Conservation (phyloP, 2,113 vertebrate species). For the Amphiprion percula region DNA sequence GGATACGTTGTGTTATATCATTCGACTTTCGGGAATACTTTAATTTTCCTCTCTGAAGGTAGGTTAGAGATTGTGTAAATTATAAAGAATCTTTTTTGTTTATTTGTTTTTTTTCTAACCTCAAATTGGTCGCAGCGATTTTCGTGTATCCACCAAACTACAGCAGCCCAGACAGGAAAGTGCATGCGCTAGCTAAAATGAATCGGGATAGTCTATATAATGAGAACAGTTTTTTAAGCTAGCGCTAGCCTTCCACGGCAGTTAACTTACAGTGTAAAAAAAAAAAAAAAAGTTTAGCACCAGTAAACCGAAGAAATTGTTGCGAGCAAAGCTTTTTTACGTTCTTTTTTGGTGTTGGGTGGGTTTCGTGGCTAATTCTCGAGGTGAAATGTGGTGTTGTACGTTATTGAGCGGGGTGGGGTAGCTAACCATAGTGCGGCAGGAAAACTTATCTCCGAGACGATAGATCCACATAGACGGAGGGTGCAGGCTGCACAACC, state of each 20-base stretch:
- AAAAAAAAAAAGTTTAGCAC: slow-evolving; percentile 13
- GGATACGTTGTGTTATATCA: slow-evolving; percentile 58
- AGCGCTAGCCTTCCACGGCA: slow-evolving; percentile 41
- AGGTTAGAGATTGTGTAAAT: slow-evolving; percentile 21
- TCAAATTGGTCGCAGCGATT: not conserved
- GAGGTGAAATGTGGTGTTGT: slow-evolving; percentile 30
- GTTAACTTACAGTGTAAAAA: not conserved
- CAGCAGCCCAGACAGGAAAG: slow-evolving; percentile 64
- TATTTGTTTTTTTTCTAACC: not conserved
- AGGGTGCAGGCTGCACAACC: slow-evolving; percentile 70
- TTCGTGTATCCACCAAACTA: slow-evolving; percentile 19
- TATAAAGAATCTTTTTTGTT: not conserved
- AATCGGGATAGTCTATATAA: slow-evolving; percentile 51
- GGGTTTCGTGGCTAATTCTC: not conserved
- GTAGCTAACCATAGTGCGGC: slow-evolving; percentile 66
- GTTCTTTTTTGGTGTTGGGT: not conserved
- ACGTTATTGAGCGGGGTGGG: slow-evolving; percentile 62
- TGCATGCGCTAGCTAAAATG: slow-evolving; percentile 75
- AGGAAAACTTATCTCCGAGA: slow-evolving; percentile 72
- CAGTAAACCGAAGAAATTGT: not conserved
- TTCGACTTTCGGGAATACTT: slow-evolving; percentile 66
- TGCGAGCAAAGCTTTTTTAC: not conserved
- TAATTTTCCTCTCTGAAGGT: slow-evolving; percentile 72
- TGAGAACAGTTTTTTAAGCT: slow-evolving; percentile 41
- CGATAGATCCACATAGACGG: slow-evolving; percentile 56